Evolutionary conservation across 2,888 invertebrate genomes (phyloP).

Genomic region (Drosophila mettleri): DNA sequence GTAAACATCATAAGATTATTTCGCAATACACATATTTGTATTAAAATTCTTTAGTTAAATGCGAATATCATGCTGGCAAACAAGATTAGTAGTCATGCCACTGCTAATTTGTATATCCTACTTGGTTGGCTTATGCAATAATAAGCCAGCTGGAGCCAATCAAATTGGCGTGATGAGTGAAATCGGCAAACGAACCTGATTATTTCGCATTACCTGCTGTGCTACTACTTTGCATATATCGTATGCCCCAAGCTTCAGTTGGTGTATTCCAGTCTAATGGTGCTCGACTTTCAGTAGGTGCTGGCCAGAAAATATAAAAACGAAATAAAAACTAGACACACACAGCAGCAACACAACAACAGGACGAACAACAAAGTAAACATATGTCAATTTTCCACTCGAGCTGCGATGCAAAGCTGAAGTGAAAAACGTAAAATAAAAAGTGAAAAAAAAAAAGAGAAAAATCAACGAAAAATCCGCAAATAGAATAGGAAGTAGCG

Average conservation of each 20-base stretch:
- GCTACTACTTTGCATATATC: constrained; percentile 6
- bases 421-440: constrained; percentile 66
- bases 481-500: constrained; percentile 48
- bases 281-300: constrained; percentile 50
- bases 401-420: constrained; percentile 79
- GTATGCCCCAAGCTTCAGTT: constrained; percentile 15
- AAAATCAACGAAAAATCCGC: constrained; percentile 12
- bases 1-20: no score
- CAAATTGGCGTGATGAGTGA: not conserved
- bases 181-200: not conserved
- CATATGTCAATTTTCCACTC: constrained; percentile 82
- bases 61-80: not conserved
- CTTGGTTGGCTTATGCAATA: not conserved
- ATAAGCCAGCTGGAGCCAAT: no score
- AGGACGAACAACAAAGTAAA: constrained; percentile 71
- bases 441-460: constrained; percentile 31
- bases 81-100: not conserved
- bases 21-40: no score
- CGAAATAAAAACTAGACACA: constrained; percentile 25
- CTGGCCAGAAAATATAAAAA: constrained; percentile 33
- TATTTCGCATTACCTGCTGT: constrained; percentile 14
- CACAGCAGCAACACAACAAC: constrained; percentile 28
- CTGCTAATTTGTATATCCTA: not conserved
- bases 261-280: constrained; percentile 59
- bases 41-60: not conserved